A percentile compares a stretch with the other conserved stretches of the same genome.
Evolutionary conservation across 1,140 invertebrate species (phyloP).

Genomic region (Cydia splendana): DNA sequence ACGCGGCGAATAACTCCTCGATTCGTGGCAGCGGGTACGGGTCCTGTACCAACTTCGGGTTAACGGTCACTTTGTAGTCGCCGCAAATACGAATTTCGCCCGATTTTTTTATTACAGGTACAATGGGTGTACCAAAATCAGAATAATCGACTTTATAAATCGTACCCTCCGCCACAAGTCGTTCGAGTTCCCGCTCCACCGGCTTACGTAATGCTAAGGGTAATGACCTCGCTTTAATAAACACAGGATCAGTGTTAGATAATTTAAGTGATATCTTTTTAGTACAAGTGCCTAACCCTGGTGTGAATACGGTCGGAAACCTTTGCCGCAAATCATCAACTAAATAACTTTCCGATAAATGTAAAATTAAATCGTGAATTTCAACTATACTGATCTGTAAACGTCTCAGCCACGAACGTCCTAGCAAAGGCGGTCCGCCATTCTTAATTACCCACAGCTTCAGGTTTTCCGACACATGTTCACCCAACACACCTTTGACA

Average conservation of each 20-base stretch:
- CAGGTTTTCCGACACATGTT: background rate
- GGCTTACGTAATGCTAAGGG: conserved; percentile 36
- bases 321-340: background rate
- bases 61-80: conserved; percentile 46
- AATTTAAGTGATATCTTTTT: conserved; percentile 34
- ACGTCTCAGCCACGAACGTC: conserved; percentile 36
- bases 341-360: no score
- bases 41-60: conserved; percentile 40
- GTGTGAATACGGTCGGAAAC: conserved; percentile 36
- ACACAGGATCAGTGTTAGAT: conserved; percentile 33
- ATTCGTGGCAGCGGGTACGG: conserved; percentile 45
- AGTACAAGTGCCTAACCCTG: conserved; percentile 36
- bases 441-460: conserved; percentile 41
- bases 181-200: conserved; percentile 33
- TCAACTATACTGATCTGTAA: conserved; percentile 1
- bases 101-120: conserved; percentile 41
- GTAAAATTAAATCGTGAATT: background rate
- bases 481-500: no score
- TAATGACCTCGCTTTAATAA: conserved; percentile 40
- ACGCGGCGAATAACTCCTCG: conserved; percentile 41
- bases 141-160: conserved; percentile 41
- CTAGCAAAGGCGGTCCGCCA: conserved; percentile 46
- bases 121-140: conserved; percentile 46
- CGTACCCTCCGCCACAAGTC: conserved; percentile 26
- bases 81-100: conserved; percentile 42